phyloP scores from a whole-genome alignment of 2,888 invertebrate genomes.

The Dione vanillae region DNA sequence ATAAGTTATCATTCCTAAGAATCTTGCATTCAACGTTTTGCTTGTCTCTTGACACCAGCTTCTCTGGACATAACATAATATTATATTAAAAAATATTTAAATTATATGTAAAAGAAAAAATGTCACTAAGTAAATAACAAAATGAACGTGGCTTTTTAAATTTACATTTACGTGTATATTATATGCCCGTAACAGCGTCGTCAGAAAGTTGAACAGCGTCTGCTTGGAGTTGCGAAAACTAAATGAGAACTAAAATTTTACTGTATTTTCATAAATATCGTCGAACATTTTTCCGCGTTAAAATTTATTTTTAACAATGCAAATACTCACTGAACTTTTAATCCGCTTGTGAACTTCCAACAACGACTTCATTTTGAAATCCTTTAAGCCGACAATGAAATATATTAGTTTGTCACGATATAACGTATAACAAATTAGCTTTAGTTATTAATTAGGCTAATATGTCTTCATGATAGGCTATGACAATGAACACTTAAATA shows the following conservation, averaged over 20 bases:
- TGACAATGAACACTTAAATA: slow-evolving; percentile 50
- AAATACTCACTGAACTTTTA: slow-evolving; percentile 64
- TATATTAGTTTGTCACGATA: slow-evolving; percentile 53
- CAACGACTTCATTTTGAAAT: slow-evolving; percentile 60
- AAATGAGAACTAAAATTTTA: slow-evolving; percentile 36
- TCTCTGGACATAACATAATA: no score
- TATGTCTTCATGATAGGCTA: slow-evolving; percentile 53
- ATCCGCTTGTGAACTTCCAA: slow-evolving; percentile 64
- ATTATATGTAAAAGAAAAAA: neutral
- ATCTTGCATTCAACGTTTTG: no score
- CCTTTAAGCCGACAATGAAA: slow-evolving; percentile 60
- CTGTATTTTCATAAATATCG: slow-evolving; percentile 38
- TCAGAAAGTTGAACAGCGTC: slow-evolving; percentile 31
- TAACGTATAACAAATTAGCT: slow-evolving; percentile 50
- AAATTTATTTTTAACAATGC: slow-evolving; percentile 68
- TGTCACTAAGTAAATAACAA: slow-evolving; percentile 1
- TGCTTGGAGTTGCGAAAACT: slow-evolving; percentile 35
- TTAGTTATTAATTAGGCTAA: slow-evolving; percentile 59
- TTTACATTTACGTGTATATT: slow-evolving; percentile 6
- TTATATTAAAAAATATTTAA: neutral
- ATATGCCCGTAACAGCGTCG: slow-evolving; percentile 3
- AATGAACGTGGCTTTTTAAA: slow-evolving; percentile 4
- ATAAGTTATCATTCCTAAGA: no score
- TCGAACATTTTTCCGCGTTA: slow-evolving; percentile 52
- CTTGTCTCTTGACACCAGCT: no score